Base-by-base conservation (phyloP, 2,888 invertebrate genomes). In the Drosophila birchii region DNA sequence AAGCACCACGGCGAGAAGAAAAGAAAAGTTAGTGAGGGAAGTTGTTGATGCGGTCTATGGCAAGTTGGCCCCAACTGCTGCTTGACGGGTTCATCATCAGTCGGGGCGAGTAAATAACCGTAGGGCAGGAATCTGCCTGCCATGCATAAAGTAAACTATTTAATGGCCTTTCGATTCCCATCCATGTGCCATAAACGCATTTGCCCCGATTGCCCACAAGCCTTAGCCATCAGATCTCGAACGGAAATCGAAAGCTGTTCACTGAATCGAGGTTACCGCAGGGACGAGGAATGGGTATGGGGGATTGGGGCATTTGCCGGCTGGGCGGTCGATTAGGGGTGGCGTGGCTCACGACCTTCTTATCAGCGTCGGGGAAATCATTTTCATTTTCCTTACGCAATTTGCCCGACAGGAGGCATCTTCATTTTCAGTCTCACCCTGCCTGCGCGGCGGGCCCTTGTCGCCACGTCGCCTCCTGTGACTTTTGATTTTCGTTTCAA, bases 91-190 rank as follows among this genome's bases (percentile, higher is more conserved):
- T 75, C 84, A 80, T 88, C 79, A 86, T 83, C 67, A 41, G 51
- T 14, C 59, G 39, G 73, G 51, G 23, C 36, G 82, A 89, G 80
- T 87, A 85, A 85, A 89, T 87, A 85, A 80, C 85, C 82, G 61
- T 78, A 74, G 86, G 80, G 88, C 60, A 68, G 73, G 77, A 85
- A 85, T 89, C 82, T 80, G 89, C 80, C 78, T 80, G 88, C 86
- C 76, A 86, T 79, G 87, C 88, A 89, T 86, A 89, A 88, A 86
- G 79, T 86, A 81, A 89, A 87, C 89, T 88, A 88, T 87, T 86
- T 87, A 89, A 87, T 87, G 85, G 88, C 75, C 88, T 81, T 81
- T 81, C 64, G 62, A 80, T 77, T 64, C 68, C 73, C 55, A 62
- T 76, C 80, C 66, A 59, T 64, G 64, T 61, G 79, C 89, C 85